These are phyloP conservation scores for Mesopsocus fuscifrons DNA, from an alignment of 2,888 invertebrate species.

Conservation along the genomic window DNA sequence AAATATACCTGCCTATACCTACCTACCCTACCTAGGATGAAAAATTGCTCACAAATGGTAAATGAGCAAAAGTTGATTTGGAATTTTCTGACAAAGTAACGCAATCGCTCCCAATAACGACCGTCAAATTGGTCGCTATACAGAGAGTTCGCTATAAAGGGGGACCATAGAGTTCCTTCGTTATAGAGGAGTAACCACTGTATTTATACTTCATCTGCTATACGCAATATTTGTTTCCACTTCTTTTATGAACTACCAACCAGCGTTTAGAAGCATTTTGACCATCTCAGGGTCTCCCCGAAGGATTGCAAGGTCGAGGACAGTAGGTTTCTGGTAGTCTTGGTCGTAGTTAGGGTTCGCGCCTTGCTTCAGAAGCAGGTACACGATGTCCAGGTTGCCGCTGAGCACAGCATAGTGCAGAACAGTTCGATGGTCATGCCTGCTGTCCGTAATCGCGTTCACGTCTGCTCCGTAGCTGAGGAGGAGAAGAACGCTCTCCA, in stretches of 20 bases:
- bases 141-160: too few relatives aligned
- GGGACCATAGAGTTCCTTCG: too few relatives aligned
- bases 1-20: neutral
- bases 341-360: constrained; percentile 45
- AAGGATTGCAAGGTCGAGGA: constrained; percentile 68
- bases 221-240: too few relatives aligned
- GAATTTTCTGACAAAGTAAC: too few relatives aligned
- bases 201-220: too few relatives aligned
- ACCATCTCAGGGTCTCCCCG: constrained; percentile 59
- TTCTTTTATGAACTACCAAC: too few relatives aligned
- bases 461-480: constrained; percentile 68
- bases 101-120: too few relatives aligned
- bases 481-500: constrained; percentile 53
- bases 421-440: constrained; percentile 72
- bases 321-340: constrained; percentile 50
- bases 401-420: constrained; percentile 76
- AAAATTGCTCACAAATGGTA: too few relatives aligned
- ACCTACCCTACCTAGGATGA: too few relatives aligned
- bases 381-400: constrained; percentile 54
- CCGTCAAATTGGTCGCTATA: too few relatives aligned
- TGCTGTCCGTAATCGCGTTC: constrained; percentile 66
- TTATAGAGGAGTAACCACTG: too few relatives aligned
- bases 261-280: constrained; percentile 45
- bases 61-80: too few relatives aligned
- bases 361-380: constrained; percentile 62